phyloP scores from a whole-genome alignment of 2,113 vertebrate species.

The Rafetus swinhoei region DNA sequence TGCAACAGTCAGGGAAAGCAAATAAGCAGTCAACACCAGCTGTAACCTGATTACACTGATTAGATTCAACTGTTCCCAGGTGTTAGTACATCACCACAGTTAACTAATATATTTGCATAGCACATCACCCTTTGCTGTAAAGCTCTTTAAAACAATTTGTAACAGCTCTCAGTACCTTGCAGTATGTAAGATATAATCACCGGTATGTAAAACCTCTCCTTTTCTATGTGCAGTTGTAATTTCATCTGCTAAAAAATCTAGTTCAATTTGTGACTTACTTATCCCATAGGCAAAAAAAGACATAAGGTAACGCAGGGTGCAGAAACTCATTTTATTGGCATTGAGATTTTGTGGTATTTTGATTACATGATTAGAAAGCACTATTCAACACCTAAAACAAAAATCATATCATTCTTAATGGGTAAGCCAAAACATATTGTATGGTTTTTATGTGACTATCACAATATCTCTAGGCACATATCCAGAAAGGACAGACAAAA shows the following conservation, averaged over 20 bases:
- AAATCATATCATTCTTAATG: not conserved
- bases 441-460: not conserved
- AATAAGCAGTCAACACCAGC: not conserved
- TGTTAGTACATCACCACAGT: not conserved
- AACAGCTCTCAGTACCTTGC: not conserved
- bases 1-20: not conserved
- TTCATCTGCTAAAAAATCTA: not conserved
- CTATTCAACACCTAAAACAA: not conserved
- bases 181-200: not conserved
- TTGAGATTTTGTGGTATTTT: conserved; percentile 42
- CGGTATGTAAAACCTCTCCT: not conserved
- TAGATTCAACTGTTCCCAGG: not conserved
- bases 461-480: not conserved
- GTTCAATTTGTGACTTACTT: conserved; percentile 20
- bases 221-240: not conserved
- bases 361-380: not conserved
- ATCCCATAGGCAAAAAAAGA: not conserved
- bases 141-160: not conserved
- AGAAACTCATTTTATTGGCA: not conserved
- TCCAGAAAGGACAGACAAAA: not conserved
- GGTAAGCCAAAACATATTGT: not conserved
- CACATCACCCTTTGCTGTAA: conserved; percentile 1
- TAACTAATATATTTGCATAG: conserved; percentile 10
- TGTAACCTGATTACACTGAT: not conserved
- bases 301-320: conserved; percentile 3